phyloP scores from a whole-genome alignment of 2,113 vertebrate genomes.

The Bucco capensis region DNA sequence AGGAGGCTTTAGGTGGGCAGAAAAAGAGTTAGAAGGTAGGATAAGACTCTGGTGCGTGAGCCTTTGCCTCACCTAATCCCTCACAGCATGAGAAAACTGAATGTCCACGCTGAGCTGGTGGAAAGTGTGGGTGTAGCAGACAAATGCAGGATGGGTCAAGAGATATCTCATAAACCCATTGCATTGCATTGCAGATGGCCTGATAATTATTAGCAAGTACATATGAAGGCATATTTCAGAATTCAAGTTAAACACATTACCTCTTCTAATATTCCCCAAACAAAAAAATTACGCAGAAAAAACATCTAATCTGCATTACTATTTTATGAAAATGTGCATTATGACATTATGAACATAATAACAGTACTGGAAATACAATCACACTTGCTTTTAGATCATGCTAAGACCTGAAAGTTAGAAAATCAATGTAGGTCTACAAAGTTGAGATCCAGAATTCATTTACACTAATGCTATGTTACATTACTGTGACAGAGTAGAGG shows the following conservation, averaged over 20 bases:
- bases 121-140: not conserved
- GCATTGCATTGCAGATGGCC: not conserved
- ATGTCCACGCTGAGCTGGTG: not conserved
- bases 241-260: not conserved
- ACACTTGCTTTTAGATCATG: not conserved
- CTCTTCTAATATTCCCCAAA: not conserved
- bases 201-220: conserved; percentile 3
- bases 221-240: not conserved
- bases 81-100: not conserved
- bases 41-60: not conserved
- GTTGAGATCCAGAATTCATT: not conserved
- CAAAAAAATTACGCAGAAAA: not conserved
- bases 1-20: not conserved
- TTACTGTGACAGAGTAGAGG: not conserved
- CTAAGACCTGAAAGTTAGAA: not conserved
- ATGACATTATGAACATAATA: not conserved
- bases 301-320: not conserved
- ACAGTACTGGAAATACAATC: not conserved
- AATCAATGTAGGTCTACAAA: not conserved
- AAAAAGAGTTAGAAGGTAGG: not conserved
- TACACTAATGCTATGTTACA: not conserved
- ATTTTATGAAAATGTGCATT: not conserved
- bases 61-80: not conserved
- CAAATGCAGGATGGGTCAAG: not conserved
- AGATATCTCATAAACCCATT: not conserved